Base-by-base conservation (phyloP, 2,113 vertebrate genomes). In the Lichenostomus cassidix region DNA sequence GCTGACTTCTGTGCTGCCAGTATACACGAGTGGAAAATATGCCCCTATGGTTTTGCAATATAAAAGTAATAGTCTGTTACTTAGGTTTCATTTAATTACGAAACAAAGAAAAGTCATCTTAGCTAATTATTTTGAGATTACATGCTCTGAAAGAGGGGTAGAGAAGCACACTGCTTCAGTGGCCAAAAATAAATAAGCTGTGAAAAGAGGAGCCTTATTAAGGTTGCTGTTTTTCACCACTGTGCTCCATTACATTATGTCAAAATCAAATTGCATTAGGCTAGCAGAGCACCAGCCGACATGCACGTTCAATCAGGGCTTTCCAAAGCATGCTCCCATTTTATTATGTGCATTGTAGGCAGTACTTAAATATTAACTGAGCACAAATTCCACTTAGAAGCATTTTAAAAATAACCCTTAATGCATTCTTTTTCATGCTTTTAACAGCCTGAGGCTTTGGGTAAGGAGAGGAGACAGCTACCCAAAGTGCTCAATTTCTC, bases 301-400 rank as follows among this genome's bases (percentile, higher is more conserved):
- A 15, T 6, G 23, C 39, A 63, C 62, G 35, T 62, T 91, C 70
- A 84, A 59, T 82, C 68, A 81, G 50, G 63, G 50, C 64, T 96
- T 96, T 93, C 77, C 75, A 71, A 92, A 94, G 56, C 35, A 17
- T 1, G 6, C 21, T 90, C 29, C 20, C 29, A 63, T 91, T 95
- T 96, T 92, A 94, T 95, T 88, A 75, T 6, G 15, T 82, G 69
- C 63, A 49, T 63, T 81, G 53, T 87, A 84, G 90, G 65, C 41
- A 76, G 49, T 60, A 79, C n/a, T 94, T 93, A 84, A 92, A 92
- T 90, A 94, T 91, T 86, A 89, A 96, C 35, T 79, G 73, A 84
- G 46, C 81, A 90, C 79, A 90, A 82, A 79, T 89, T 90, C 50
- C 58, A 87, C 76, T 90, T 76, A 89, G 60, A 96, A 79, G 63